phyloP scores from a whole-genome alignment of 2,888 invertebrate species.

The Antheraea yamamai region DNA sequence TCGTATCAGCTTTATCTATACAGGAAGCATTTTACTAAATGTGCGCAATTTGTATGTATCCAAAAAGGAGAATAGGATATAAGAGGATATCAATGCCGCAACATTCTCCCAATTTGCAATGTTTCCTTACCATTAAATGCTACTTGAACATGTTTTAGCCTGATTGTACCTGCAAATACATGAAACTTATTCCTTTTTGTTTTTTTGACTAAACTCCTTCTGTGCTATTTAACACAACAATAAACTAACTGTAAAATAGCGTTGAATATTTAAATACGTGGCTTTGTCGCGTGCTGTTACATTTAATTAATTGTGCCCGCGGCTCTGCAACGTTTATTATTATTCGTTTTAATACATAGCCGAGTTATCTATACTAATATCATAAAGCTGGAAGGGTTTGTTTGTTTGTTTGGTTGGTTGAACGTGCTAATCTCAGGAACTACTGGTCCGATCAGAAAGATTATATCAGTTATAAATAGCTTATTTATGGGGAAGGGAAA shows the following conservation, averaged over 20 bases:
- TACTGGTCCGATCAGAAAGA: no score
- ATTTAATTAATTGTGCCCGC: background rate
- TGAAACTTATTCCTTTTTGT: background rate
- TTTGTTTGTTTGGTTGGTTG: no score
- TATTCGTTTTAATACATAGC: no score
- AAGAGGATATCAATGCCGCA: background rate
- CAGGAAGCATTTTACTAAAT: background rate
- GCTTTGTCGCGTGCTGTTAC: background rate
- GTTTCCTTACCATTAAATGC: background rate
- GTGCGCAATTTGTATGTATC: conserved; percentile 27
- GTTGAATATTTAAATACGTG: background rate
- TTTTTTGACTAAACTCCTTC: background rate
- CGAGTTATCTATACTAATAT: no score
- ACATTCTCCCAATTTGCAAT: background rate
- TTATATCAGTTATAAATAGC: no score
- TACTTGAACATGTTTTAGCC: background rate
- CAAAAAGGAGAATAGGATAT: background rate
- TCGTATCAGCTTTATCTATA: background rate
- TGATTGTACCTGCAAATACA: background rate
- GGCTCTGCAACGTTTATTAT: no score
- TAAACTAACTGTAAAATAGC: background rate
- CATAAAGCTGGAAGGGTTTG: no score
- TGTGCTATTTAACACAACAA: background rate
- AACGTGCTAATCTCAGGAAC: no score
- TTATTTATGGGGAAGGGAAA: no score